Base-by-base conservation (phyloP, 2,888 invertebrate genomes). In the Meganola albula region DNA sequence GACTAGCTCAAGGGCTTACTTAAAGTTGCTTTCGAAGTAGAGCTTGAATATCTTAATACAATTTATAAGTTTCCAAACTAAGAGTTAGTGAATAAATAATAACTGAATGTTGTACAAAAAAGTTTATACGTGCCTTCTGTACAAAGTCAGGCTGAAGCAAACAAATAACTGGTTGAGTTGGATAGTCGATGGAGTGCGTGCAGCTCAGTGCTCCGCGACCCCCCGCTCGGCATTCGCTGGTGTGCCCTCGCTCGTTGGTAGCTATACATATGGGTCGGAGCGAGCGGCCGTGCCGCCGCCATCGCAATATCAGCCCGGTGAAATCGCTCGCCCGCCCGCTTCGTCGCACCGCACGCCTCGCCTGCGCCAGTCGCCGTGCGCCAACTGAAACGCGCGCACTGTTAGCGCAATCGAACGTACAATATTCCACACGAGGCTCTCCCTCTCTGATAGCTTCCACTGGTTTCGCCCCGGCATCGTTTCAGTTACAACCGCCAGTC, bases 371-470 rank as follows among this genome's bases (percentile, higher is more conserved):
- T 84, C 83, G 80, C 78, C 74, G 77, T 83, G 83, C 84, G 83
- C 83, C 83, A 82, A 83, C 84, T 78, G 85, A 79, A 84, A 82
- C 83, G 85, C 80, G 82, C 84, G 83, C 85, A 83, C 84, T 72
- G 76, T 73, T 79, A 75, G 74, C 74, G 76, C 80, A 74, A 78
- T 78, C 80, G 77, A 78, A 75, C 74, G 71, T 73, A 72, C 64
- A 64, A 69, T 74, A 69, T 69, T 66, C 65, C 63, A 65, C 63
- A 66, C 71, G 68, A 71, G 62, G 63, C 65, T 70, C 67, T 69
- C 62, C 68, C 64, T 63, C 69, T 65, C 63, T 61, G 65, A 57
- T 64, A 57, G 60, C 67, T 61, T 64, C 60, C 55, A 58, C 59
- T 58, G 59, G 56, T 58, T 57, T 60, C 59, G 57, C 44, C 54